Evolutionary conservation across 2,888 invertebrate species (phyloP).

Genomic region (Keiferia lycopersicella): DNA sequence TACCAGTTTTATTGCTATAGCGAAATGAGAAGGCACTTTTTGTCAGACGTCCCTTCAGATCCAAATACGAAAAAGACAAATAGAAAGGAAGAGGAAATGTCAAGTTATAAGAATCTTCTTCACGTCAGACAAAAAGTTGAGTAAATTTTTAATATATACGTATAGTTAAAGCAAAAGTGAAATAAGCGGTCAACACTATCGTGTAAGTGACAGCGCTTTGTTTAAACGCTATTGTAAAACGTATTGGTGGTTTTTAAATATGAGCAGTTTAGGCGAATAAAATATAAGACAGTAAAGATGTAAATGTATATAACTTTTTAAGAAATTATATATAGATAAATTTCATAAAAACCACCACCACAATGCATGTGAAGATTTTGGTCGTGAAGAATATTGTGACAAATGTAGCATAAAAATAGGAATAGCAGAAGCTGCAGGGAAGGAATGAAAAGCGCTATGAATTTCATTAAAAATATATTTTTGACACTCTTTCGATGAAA

Average conservation of each 20-base stretch:
- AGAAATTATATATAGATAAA: not conserved
- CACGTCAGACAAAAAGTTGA: slow-evolving; percentile 26
- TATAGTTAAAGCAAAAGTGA: slow-evolving; percentile 8
- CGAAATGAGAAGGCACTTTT: slow-evolving; percentile 19
- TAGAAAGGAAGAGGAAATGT: not conserved
- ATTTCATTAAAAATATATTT: slow-evolving; percentile 77
- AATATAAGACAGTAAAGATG: too few relatives aligned
- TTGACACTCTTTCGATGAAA: slow-evolving; percentile 64
- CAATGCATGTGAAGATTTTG: slow-evolving; percentile 1
- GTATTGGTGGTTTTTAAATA: slow-evolving; percentile 4
- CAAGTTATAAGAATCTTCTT: not conserved
- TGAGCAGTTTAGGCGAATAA: not conserved
- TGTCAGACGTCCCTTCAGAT: slow-evolving; percentile 12
- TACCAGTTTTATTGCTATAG: not conserved
- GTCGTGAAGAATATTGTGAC: not conserved
- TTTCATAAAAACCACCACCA: slow-evolving; percentile 10
- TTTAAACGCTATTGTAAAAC: not conserved
- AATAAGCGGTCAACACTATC: slow-evolving; percentile 6
- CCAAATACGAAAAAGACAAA: not conserved
- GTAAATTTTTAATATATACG: not conserved
- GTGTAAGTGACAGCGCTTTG: not conserved
- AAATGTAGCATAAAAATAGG: not conserved
- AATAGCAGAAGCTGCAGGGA: slow-evolving; percentile 60
- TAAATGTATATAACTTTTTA: not conserved
- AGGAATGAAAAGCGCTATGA: slow-evolving; percentile 75